Percentiles rank a stretch among this genome's conserved stretches.
Evolutionary conservation across 2,888 invertebrate species (phyloP).

Genomic region (Pristionchus exspectatus): DNA sequence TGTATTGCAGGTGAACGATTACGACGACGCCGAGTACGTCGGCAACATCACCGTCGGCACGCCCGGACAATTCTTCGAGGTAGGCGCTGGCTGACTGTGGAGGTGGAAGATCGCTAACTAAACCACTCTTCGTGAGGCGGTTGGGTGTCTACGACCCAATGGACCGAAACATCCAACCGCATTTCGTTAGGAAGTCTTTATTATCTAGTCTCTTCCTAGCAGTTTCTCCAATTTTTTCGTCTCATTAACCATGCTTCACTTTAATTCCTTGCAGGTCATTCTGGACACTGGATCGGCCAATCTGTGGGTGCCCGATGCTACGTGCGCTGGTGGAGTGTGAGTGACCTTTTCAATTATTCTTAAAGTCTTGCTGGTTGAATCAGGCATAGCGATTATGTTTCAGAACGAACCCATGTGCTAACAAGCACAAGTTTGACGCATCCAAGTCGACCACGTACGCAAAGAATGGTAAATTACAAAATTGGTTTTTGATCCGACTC

Average conservation of each 20-base stretch:
- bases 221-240: too few relatives aligned
- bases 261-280: conserved; percentile 62
- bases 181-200: too few relatives aligned
- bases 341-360: background rate
- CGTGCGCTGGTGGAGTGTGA: conserved; percentile 52
- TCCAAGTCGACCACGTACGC: conserved; percentile 88
- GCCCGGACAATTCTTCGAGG: background rate
- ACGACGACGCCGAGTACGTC: background rate
- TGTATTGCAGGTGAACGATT: background rate
- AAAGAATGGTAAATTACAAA: conserved; percentile 90
- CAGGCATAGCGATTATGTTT: background rate
- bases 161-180: too few relatives aligned
- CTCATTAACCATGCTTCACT: too few relatives aligned
- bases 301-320: conserved; percentile 70
- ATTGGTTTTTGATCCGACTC: conserved; percentile 82
- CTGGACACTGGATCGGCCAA: conserved; percentile 72
- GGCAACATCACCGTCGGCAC: conserved; percentile 4
- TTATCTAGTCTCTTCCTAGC: too few relatives aligned
- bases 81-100: background rate
- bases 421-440: conserved; percentile 90
- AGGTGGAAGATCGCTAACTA: background rate
- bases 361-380: background rate
- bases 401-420: conserved; percentile 57
- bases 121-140: too few relatives aligned
- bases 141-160: too few relatives aligned